Evolutionary conservation across 2,888 invertebrate species (phyloP), one percentile per base, ranked within the genome.

Genomic region (Gisinianus flammeolus): DNA sequence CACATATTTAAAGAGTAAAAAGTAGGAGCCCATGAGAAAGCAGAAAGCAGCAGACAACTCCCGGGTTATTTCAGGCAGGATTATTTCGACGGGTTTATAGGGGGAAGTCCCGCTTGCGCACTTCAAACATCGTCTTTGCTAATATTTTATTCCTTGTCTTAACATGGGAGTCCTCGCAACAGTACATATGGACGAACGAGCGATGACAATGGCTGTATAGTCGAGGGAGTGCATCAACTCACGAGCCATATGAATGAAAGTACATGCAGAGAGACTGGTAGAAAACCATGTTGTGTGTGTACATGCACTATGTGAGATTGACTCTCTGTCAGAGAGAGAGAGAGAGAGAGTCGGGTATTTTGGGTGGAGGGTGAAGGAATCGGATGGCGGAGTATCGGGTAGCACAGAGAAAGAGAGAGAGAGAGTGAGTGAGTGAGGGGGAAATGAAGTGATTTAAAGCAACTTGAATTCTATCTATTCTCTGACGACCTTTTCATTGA

Each of bases 401-500:
- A 70, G 26, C 52, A 62, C 30, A 66, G 30, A 66, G 30, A 66
- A 66, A 31, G 66, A 66, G 66, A 66, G 66, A 12, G 31, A 31
- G 66, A 31, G 26, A 12, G n/a, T n/a, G 58, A 58, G n/a, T 16
- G n/a, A 58, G 22, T 6, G 22, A 22, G 52, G 26, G 64, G 28
- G 64, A 66, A 30, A 26, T 2, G 35, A 35, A 68, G 35, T 68
- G 68, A 68, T 68, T 33, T 68, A 68, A 24, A 68, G 35, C 35
- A 68, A 68, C 33, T 68, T 68, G 68, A 35, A 24, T 35, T 35
- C 62, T 72, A 62, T 72, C 62, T 72, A 72, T 72, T 68, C 68
- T 70, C 73, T 78, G 73, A 78, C 74, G 74, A 74, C 74, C 74
- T 73, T 78, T 78, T 78, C 78, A 78, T 78, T 78, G 78, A 74